These are phyloP conservation scores for Luidia sarsii DNA, from an alignment of 53 echinoderm and acorn worm genomes.

Conservation along the genomic window DNA sequence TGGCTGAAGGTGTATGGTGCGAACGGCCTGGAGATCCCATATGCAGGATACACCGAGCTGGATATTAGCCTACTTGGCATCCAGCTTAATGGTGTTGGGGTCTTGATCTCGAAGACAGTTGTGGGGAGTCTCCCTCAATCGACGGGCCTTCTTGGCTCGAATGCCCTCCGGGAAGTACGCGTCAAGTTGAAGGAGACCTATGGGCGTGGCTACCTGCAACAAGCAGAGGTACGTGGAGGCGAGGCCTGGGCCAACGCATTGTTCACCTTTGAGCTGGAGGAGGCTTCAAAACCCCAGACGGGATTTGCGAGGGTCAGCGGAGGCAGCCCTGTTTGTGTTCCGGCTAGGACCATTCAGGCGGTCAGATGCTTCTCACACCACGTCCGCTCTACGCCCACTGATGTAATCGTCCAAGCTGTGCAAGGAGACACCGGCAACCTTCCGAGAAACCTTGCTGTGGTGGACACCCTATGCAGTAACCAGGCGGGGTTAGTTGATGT, in stretches of 20 bases:
- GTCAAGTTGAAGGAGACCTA: background rate
- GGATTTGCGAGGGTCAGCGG: background rate
- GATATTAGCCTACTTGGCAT: conserved; percentile 7
- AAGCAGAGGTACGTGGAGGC: background rate
- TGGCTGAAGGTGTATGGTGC: conserved; percentile 29
- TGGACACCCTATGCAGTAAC: background rate
- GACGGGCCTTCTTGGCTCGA: conserved; percentile 35
- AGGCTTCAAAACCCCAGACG: background rate
- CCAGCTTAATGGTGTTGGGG: background rate
- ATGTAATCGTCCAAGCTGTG: background rate
- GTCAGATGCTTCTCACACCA: too few relatives aligned
- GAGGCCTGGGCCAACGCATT: conserved; percentile 5
- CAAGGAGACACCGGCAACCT: background rate
- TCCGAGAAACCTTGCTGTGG: conserved; percentile 25
- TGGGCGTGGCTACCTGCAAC: background rate
- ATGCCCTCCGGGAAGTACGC: conserved; percentile 20
- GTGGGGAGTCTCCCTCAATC: too few relatives aligned
- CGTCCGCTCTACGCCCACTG: too few relatives aligned
- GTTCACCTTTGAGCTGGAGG: conserved; percentile 15
- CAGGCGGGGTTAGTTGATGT: background rate
- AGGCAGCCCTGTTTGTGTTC: conserved; percentile 5
- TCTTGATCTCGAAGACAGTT: background rate
- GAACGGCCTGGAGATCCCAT: conserved; percentile 33
- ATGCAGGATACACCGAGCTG: conserved; percentile 17
- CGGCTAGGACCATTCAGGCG: background rate